Evolutionary conservation across 2,888 invertebrate genomes (phyloP).

Genomic region (Oscheius onirici): DNA sequence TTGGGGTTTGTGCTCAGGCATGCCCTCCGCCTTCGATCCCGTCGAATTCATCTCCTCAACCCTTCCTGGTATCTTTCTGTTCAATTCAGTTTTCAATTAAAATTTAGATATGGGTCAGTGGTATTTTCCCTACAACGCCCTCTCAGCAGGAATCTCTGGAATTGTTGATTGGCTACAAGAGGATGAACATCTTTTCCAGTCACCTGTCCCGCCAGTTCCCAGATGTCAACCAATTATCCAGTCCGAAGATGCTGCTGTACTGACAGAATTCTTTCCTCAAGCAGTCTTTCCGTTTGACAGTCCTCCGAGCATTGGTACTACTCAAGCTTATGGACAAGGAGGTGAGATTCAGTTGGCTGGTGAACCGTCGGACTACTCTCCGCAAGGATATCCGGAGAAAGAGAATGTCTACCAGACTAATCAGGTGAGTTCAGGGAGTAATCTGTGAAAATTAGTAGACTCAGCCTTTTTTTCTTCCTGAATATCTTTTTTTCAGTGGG

Average conservation of each 20-base stretch:
- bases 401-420: too few relatives aligned
- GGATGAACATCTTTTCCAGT: background rate
- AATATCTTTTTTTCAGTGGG: too few relatives aligned
- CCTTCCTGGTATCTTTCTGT: background rate
- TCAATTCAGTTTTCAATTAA: background rate
- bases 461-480: too few relatives aligned
- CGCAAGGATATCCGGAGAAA: too few relatives aligned
- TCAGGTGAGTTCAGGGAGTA: too few relatives aligned
- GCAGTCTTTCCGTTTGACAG: background rate
- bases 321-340: too few relatives aligned
- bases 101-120: background rate
- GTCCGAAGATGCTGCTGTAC: background rate
- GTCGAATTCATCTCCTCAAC: background rate
- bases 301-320: background rate
- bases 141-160: background rate
- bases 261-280: slow-evolving; percentile 5
- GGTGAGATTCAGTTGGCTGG: too few relatives aligned
- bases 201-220: too few relatives aligned
- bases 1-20: background rate
- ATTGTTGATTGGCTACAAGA: background rate
- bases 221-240: too few relatives aligned
- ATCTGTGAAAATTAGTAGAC: too few relatives aligned
- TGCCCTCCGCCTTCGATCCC: background rate
- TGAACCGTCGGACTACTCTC: too few relatives aligned
- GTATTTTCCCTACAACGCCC: background rate